These are phyloP conservation scores for Oppia nitens DNA, from an alignment of 1,140 invertebrate genomes.

Conservation along the genomic window DNA sequence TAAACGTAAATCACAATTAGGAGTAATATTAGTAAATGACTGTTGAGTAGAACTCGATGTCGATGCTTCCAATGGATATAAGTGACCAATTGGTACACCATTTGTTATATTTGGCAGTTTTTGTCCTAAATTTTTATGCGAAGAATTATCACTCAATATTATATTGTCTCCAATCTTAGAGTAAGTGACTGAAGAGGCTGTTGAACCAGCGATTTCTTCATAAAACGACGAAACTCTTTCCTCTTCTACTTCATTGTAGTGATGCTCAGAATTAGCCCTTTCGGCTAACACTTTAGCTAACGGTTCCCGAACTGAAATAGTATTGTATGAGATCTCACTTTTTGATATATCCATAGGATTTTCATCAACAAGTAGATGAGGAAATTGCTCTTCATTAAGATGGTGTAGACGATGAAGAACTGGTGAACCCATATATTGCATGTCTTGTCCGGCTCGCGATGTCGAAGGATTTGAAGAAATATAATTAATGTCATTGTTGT, in stretches of 20 bases:
- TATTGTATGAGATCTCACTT: slow-evolving; percentile 16
- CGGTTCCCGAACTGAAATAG: slow-evolving; percentile 18
- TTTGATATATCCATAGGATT: neutral
- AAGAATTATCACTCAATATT: neutral
- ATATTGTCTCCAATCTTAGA: slow-evolving; percentile 11
- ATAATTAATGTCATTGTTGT: neutral
- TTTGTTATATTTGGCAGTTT: neutral
- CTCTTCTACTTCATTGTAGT: slow-evolving; percentile 17
- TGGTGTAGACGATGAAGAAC: neutral
- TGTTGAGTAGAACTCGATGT: neutral
- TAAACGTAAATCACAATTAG: neutral
- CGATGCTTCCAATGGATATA: neutral
- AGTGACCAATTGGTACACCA: neutral
- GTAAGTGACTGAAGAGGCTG: slow-evolving; percentile 13
- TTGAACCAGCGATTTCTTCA: slow-evolving; percentile 17
- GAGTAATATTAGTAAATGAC: neutral
- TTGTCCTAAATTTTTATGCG: neutral
- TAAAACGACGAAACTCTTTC: slow-evolving; percentile 17
- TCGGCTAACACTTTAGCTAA: slow-evolving; percentile 17
- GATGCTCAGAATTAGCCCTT: slow-evolving; percentile 13
- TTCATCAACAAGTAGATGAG: neutral
- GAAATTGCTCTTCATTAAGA: neutral
- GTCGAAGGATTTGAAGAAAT: neutral
- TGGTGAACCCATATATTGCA: neutral
- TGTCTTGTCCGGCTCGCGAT: neutral